phyloP scores from a whole-genome alignment of 2,797 vertebrate genomes.

The Eospalax fontanierii region DNA sequence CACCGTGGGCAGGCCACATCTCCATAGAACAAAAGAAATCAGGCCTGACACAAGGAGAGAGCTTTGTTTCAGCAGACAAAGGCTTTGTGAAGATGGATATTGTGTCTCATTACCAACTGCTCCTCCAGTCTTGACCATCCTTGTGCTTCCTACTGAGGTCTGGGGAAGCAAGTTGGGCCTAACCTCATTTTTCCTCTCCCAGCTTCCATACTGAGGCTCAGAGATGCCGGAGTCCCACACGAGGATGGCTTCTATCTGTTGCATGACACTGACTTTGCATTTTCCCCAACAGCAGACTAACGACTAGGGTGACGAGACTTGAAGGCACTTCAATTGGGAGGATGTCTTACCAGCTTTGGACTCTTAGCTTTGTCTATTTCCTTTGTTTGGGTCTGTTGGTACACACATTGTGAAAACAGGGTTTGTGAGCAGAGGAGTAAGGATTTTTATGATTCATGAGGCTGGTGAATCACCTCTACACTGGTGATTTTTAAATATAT shows the following conservation, averaged over 20 bases:
- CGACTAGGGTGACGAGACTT: background rate
- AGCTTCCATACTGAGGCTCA: background rate
- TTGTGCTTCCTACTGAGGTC: background rate
- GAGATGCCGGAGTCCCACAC: rapidly evolving
- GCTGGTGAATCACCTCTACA: no score
- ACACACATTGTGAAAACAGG: background rate
- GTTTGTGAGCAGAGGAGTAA: background rate
- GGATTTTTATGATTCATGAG: background rate
- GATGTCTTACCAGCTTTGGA: background rate
- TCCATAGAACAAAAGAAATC: background rate
- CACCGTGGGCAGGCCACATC: background rate
- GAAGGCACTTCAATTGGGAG: background rate
- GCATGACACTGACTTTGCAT: background rate
- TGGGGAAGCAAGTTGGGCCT: background rate
- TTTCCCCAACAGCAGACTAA: background rate
- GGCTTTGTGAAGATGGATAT: background rate
- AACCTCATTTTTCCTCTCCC: background rate
- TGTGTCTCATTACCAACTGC: background rate
- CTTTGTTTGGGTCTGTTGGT: background rate
- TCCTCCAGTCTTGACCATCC: background rate
- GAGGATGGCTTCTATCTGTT: background rate
- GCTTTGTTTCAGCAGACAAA: background rate
- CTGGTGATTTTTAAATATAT: background rate
- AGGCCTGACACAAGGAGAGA: background rate
- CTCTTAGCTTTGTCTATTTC: background rate